These are phyloP conservation scores for Sternarchorhynchus goeldii DNA, from an alignment of 2,797 vertebrate species.

Conservation along the genomic window DNA sequence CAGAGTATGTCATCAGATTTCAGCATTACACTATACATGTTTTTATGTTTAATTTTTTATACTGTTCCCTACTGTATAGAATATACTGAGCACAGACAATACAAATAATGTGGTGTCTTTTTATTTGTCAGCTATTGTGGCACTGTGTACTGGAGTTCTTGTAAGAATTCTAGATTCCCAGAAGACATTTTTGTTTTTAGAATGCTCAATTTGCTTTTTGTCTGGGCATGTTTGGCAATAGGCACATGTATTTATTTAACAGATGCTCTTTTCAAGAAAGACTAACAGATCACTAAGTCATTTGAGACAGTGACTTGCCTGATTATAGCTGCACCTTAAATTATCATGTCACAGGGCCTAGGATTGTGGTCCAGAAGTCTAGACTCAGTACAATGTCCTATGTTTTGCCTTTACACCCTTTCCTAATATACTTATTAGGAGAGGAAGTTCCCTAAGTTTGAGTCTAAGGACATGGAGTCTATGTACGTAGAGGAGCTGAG, in stretches of 20 bases:
- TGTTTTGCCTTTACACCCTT: neutral
- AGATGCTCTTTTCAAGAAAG: conserved; percentile 10
- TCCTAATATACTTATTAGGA: conserved; percentile 74
- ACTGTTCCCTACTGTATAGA: neutral
- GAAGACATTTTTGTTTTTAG: neutral
- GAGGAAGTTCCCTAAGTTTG: conserved; percentile 82
- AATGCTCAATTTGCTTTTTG: neutral
- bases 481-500: conserved; percentile 92
- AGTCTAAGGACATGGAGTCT: conserved; percentile 88
- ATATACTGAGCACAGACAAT: conserved; percentile 1
- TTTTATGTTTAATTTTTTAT: neutral
- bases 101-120: neutral
- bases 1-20: conserved; percentile 74
- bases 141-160: conserved; percentile 6
- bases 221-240: neutral
- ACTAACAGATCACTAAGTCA: neutral
- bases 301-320: conserved; percentile 4
- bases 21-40: neutral
- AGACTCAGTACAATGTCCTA: neutral
- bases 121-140: neutral
- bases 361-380: too few species aligned
- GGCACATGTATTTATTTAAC: neutral
- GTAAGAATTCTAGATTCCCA: conserved; percentile 7
- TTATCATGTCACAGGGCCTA: conserved; percentile 2
- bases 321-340: conserved; percentile 1